Base-by-base conservation (phyloP, 1,140 invertebrate species). In the Drosophila azteca region DNA sequence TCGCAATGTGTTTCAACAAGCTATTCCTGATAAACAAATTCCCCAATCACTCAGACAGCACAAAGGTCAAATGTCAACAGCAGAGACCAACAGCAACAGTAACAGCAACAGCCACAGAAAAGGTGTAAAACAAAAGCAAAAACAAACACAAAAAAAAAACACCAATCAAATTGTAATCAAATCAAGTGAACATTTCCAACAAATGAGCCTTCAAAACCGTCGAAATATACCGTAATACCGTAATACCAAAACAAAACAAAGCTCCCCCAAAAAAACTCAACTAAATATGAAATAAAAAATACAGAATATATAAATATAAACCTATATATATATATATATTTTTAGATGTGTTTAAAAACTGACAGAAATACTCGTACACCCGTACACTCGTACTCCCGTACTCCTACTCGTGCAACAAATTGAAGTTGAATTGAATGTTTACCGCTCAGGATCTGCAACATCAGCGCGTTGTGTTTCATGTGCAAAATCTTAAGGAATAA, bases 1-100 rank as follows among this genome's bases (percentile, higher is more conserved):
- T 62, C 45, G 64, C 69, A 67, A 85, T 85, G 81, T 85, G 81
- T 77, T 85, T 85, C 65, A 85, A 85, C 50, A 70, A 85, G 60
- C 54, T 77, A 35, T 71, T 67, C 58, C 64, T 78, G 44, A 59
- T 82, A 68, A 84, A 83, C 55, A 84, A 84, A 84, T 72, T 63
- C 43, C 54, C 45, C 48, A 52, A 60, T 31, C 54, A 48, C 46
- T 49, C 43, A 59, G 39, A 51, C 46, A 58, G 49, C 72, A 51
- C 51, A 67, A 77, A 69, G 62, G 73, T 73, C 60, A 85, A 85
- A 59, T 68, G 79, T 73, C 61, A 39, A 39, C 35, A 67, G 44
- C 51, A 66, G 39, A 66, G 48, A 26, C 45, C 60, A 57, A 43
- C 50, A 9, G 41, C 50, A 55, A 20, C 17, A 20, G 17, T 1